A percentile compares a stretch with the other conserved stretches of the same genome.
Conservation (phyloP, 1,140 invertebrate genomes). For the Gryllus bimaculatus region DNA sequence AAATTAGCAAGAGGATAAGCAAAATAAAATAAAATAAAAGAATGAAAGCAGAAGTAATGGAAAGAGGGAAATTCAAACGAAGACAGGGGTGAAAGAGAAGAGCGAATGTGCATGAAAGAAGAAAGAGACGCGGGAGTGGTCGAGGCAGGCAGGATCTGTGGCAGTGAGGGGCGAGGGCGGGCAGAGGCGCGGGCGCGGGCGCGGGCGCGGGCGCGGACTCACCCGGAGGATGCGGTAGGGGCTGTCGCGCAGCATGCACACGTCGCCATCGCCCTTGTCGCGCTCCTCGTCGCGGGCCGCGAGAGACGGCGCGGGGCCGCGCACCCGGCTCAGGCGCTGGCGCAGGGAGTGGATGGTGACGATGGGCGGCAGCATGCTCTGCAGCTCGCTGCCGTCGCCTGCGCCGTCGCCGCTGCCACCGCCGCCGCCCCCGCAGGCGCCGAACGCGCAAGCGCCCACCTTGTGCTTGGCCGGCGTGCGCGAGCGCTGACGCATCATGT, state of each 20-base stretch:
- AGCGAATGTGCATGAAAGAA: too few relatives aligned
- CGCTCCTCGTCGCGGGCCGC: slow-evolving; percentile 23
- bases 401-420: neutral
- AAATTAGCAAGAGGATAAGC: too few relatives aligned
- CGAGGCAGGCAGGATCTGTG: too few relatives aligned
- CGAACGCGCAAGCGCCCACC: neutral
- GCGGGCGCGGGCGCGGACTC: slow-evolving; percentile 28
- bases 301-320: slow-evolving; percentile 4
- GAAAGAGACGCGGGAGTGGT: too few relatives aligned
- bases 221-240: slow-evolving; percentile 56
- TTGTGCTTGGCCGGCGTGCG: neutral
- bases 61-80: too few relatives aligned
- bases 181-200: too few relatives aligned
- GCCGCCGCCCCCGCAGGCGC: neutral
- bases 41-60: too few relatives aligned
- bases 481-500: neutral
- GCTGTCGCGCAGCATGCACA: slow-evolving; percentile 53
- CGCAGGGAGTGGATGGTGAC: slow-evolving; percentile 25
- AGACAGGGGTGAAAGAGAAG: too few relatives aligned
- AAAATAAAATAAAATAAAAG: too few relatives aligned
- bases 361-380: slow-evolving; percentile 36
- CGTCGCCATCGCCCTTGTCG: slow-evolving; percentile 33
- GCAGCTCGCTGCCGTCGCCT: slow-evolving; percentile 35
- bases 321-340: slow-evolving; percentile 16
- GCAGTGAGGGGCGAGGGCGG: too few relatives aligned